These are phyloP conservation scores for Silurus meridionalis DNA, from an alignment of 2,113 vertebrate species.

Conservation along the genomic window DNA sequence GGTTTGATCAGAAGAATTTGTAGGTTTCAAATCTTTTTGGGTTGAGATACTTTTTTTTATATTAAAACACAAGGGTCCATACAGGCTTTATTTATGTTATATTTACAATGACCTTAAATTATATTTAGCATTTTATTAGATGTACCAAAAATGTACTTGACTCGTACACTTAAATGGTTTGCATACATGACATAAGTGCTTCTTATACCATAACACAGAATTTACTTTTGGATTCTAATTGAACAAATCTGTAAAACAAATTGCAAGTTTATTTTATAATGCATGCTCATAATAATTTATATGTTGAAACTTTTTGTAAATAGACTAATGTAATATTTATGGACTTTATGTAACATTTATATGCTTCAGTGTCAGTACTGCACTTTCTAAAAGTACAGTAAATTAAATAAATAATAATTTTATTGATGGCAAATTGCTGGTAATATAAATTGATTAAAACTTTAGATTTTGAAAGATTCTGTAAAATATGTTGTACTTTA, in stretches of 20 bases:
- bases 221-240: not conserved
- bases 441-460: not conserved
- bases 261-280: not conserved
- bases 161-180: not conserved
- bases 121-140: not conserved
- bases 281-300: not conserved
- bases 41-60: not conserved
- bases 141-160: not conserved
- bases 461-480: not conserved
- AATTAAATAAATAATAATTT: not conserved
- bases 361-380: not conserved
- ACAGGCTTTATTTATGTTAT: not conserved
- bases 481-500: not conserved
- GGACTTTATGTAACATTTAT: not conserved
- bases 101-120: not conserved
- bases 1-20: conserved; percentile 28
- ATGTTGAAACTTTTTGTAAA: not conserved
- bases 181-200: not conserved
- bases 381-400: not conserved
- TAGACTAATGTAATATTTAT: not conserved
- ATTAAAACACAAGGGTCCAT: not conserved
- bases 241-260: not conserved
- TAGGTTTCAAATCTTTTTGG: not conserved
- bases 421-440: not conserved
- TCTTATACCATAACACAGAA: not conserved